Evolutionary conservation across 2,797 vertebrate species (phyloP), one percentile per base, ranked within the genome.

Genomic region (Halcyon leucocephala): DNA sequence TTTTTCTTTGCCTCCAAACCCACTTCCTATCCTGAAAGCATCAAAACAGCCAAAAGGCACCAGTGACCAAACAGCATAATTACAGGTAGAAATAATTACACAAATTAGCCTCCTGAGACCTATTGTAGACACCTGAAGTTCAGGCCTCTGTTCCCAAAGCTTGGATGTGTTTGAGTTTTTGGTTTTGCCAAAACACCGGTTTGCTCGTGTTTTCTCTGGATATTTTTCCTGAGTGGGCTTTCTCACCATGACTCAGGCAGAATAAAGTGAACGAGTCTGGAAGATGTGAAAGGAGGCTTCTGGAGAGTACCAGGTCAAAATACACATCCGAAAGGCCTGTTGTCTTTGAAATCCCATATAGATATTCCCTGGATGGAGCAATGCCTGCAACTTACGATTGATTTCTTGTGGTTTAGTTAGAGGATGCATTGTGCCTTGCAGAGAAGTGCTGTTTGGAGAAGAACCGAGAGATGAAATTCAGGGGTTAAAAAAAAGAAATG

Each of bases 151-250:
- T 84, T 95, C 78, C 71, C 78, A 10, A 71, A 86, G 33, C 92
- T 93, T 1, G 0, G 80, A 49, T 57, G 25, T 14, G n/a, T 85
- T 86, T 90, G 58, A 86, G 18, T 76, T 85, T 86, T 83, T 93
- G 64, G n/a, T 46, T 96, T 92, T 95, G 94, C 83, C 74, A 66
- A 37, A 67, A 48, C n/a, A 35, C 65, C 14, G 6, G 6, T 91
- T 79, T 90, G 69, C 48, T 91, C 1, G 1, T 89, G 39, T 89
- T 95, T 94, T 89, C 77, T 94, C 93, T 94, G 85, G 90, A 39
- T 82, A 33, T 82, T 94, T 96, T 95, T 93, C 74, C 60, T 41
- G 77, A 95, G 83, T 95, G 86, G 92, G 80, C 93, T 82, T 95
- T 90, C 91, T 90, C 60, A 44, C 78, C 74, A 33, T 87, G 93